phyloP scores from a whole-genome alignment of 1,140 invertebrate genomes.

The Thaumatotibia leucotreta region DNA sequence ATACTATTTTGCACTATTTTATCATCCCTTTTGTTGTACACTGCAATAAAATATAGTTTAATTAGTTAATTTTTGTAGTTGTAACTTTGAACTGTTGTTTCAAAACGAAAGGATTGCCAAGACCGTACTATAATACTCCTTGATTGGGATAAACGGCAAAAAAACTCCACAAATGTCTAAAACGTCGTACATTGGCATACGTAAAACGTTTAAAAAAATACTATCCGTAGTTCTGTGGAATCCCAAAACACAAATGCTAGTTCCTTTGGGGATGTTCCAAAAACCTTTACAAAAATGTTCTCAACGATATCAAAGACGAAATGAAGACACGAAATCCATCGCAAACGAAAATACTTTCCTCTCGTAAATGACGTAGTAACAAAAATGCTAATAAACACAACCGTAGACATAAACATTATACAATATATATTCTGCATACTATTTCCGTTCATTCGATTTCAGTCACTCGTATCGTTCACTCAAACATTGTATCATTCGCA shows the following conservation, averaged over 20 bases:
- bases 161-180: conserved; percentile 7
- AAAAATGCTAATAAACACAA: conserved; percentile 56
- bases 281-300: conserved; percentile 40
- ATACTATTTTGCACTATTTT: too few relatives aligned
- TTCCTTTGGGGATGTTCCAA: not conserved
- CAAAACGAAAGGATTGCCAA: not conserved
- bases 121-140: not conserved
- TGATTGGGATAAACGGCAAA: not conserved
- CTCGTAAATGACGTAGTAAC: conserved; percentile 46
- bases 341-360: conserved; percentile 41
- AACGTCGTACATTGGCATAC: conserved; percentile 19
- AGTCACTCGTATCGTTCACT: not conserved
- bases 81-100: not conserved
- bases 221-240: not conserved
- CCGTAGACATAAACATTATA: conserved; percentile 32
- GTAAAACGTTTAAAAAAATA: conserved; percentile 28
- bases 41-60: not conserved
- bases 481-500: not conserved
- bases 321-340: conserved; percentile 8
- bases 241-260: not conserved
- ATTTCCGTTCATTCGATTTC: not conserved
- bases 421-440: conserved; percentile 4
- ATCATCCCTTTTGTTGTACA: not conserved
- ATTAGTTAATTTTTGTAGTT: not conserved
- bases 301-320: conserved; percentile 22